Conservation (phyloP, 2,113 vertebrate species). For the Lepus americanus region DNA sequence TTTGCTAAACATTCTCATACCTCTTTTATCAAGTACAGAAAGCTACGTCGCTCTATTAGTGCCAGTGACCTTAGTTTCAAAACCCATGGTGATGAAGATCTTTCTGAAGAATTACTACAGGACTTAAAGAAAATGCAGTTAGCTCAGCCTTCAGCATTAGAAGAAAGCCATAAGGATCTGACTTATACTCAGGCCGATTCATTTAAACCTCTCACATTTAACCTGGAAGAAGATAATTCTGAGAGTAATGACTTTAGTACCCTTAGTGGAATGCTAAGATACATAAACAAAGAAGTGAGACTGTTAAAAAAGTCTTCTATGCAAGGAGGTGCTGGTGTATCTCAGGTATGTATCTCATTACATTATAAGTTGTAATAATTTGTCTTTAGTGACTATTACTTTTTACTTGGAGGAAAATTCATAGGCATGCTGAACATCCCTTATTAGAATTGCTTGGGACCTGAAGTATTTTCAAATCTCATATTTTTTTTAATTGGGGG, state of each 20-base stretch:
- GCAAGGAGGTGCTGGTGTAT: slow-evolving; percentile 70
- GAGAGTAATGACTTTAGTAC: slow-evolving; percentile 85
- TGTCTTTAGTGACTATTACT: slow-evolving; percentile 46
- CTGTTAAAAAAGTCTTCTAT: slow-evolving; percentile 78
- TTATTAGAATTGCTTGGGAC: neutral
- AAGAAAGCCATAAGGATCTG: slow-evolving; percentile 68
- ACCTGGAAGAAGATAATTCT: slow-evolving; percentile 75
- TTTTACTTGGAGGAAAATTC: slow-evolving; percentile 56
- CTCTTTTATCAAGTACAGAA: slow-evolving; percentile 73
- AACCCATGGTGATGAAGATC: slow-evolving; percentile 76
- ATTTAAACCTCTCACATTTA: slow-evolving; percentile 83
- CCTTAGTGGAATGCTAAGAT: slow-evolving; percentile 87
- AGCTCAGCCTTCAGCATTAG: slow-evolving; percentile 69
- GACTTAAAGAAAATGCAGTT: slow-evolving; percentile 78
- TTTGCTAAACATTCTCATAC: slow-evolving; percentile 62
- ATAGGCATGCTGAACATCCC: neutral
- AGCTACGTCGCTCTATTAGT: slow-evolving; percentile 81
- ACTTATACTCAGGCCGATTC: slow-evolving; percentile 69
- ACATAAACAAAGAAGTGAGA: slow-evolving; percentile 87
- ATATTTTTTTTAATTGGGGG: neutral
- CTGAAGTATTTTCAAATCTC: neutral
- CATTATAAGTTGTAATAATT: slow-evolving; percentile 26
- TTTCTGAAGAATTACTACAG: slow-evolving; percentile 80
- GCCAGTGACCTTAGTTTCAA: slow-evolving; percentile 79
- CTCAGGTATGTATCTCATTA: slow-evolving; percentile 81